Percentiles rank a stretch among this genome's conserved stretches.
Conservation (phyloP, 2,888 invertebrate species). For the Pristionchus maxplancki region DNA sequence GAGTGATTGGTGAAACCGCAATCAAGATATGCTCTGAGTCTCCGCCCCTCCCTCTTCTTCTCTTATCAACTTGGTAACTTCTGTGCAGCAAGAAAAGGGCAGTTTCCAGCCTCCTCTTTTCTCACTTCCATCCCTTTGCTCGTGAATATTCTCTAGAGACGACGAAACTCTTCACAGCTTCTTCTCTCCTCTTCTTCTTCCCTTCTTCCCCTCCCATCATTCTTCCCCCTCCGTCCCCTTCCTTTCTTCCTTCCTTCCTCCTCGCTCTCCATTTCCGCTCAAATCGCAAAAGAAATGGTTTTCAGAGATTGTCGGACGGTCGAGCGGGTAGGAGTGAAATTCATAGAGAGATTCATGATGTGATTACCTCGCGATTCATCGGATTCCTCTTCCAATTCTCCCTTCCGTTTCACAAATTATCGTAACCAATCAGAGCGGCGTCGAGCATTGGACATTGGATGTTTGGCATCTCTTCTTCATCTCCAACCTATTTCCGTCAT, state of each 20-base stretch:
- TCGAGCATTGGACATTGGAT: neutral
- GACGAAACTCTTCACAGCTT: constrained; percentile 27
- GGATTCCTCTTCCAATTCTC: neutral
- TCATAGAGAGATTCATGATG: neutral
- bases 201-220: constrained; percentile 6
- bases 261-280: neutral
- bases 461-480: neutral
- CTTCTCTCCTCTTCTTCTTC: neutral
- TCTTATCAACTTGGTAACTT: constrained; percentile 9
- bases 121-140: neutral
- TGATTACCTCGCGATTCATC: neutral
- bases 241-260: neutral
- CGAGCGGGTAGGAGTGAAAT: neutral
- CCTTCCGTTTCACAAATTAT: neutral
- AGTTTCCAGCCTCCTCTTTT: neutral
- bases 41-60: neutral
- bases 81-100: constrained; percentile 16
- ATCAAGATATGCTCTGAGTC: neutral
- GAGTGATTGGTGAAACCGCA: neutral
- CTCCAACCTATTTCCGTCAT: constrained; percentile 36
- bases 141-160: constrained; percentile 32
- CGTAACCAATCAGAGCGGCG: neutral
- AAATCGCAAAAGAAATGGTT: neutral
- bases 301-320: neutral
- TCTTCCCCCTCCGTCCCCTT: neutral